These are phyloP conservation scores for Kradibia gibbosae DNA, from an alignment of 1,140 invertebrate species.

Conservation along the genomic window DNA sequence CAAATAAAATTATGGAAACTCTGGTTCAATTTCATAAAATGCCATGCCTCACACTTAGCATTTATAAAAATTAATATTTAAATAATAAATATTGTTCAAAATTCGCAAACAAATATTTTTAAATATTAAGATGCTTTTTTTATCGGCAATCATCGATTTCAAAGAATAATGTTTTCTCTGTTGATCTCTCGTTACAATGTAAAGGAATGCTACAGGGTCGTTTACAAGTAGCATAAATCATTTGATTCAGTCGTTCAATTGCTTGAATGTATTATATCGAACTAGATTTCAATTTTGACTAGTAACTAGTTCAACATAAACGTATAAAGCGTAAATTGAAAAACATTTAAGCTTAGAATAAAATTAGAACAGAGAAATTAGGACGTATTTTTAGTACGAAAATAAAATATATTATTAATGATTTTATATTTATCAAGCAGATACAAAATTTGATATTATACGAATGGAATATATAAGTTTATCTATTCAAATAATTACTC, in stretches of 20 bases:
- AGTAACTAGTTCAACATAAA: too few relatives aligned
- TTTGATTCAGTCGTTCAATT: background rate
- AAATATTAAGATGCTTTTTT: too few relatives aligned
- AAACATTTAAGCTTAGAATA: too few relatives aligned
- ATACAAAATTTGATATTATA: too few relatives aligned
- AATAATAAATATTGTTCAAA: background rate
- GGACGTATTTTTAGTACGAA: too few relatives aligned
- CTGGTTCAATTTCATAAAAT: background rate
- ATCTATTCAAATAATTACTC: too few relatives aligned
- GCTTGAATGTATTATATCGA: background rate
- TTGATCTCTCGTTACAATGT: background rate
- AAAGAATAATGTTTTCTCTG: background rate
- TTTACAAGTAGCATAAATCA: background rate
- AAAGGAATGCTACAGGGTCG: background rate
- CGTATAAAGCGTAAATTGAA: too few relatives aligned
- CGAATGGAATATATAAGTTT: too few relatives aligned
- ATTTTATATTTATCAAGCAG: too few relatives aligned
- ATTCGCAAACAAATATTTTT: too few relatives aligned
- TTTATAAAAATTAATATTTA: background rate
- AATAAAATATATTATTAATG: too few relatives aligned
- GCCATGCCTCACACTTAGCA: background rate
- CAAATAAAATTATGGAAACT: background rate
- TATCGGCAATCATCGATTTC: background rate
- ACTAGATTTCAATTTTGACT: background rate
- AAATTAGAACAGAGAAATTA: too few relatives aligned